Evolutionary conservation across 2,797 vertebrate genomes (phyloP), one percentile per base, ranked within the genome.

Genomic region (Hypotaenidia okinawae): DNA sequence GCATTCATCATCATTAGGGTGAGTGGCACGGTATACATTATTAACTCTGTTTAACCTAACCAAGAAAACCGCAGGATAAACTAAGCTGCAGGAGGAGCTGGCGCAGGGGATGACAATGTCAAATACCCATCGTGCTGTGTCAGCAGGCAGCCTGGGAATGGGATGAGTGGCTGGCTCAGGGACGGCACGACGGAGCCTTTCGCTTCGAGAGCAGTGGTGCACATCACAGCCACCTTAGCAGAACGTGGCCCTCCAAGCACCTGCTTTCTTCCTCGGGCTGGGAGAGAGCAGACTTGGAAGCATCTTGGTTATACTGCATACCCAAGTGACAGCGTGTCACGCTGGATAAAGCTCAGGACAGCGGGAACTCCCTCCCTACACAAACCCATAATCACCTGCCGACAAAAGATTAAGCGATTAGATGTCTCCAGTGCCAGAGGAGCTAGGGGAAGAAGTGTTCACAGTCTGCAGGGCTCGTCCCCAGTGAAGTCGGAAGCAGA

Each of bases 91-190:
- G 66, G 64, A 84, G 74, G 28, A 72, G 61, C 63, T 83, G 49
- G 66, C 12, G 5, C 13, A 2, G 87, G 70, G 68, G 45, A 74
- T 32, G 23, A 7, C 39, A 23, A 90, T 35, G 68, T 73, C 45
- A 82, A 96, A 66, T 17, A 76, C 39, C 1, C 0, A 14, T 61
- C 62, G 9, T 13, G 77, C 81, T 49, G 77, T 68, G 86, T 52
- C 94, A 93, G 88, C 94, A 89, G 87, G 76, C 75, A 86, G 85
- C 8, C 77, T 76, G 91, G 69, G 78, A 32, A 13, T 5, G 22
- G 52, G 35, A 70, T 35, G 83, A 35, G 52, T 0, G 0, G 28
- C 67, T 70, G 62, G 67, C 72, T 57, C 6, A 0, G 30, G 24
- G 39, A 52, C 12, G 74, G 67, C 72, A n/a, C 0, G 51, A 70